These are phyloP conservation scores for Papilio elwesi DNA, from an alignment of 2,888 invertebrate species.

Conservation along the genomic window DNA sequence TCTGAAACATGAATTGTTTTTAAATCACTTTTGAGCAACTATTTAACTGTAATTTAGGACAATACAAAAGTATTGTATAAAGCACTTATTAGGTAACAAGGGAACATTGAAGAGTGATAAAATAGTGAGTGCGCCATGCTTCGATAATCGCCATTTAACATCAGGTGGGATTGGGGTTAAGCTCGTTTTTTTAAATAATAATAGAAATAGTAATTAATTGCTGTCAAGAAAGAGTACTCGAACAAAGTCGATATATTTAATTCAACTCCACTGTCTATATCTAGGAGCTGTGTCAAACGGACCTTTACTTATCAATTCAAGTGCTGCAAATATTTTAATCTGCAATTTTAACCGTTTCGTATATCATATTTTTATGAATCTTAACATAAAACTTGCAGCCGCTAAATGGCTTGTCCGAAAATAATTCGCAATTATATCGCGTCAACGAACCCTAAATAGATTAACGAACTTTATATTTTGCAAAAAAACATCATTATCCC, in stretches of 20 bases:
- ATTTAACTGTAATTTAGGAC: neutral
- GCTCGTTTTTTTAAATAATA: no score
- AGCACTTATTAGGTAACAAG: neutral
- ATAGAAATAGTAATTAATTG: no score
- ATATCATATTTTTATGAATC: neutral
- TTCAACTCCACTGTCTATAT: no score
- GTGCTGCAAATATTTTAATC: no score
- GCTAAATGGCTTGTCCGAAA: slow-evolving; percentile 16
- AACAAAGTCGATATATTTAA: no score
- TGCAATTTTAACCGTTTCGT: neutral
- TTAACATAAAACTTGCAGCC: slow-evolving; percentile 6
- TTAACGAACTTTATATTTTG: slow-evolving; percentile 18
- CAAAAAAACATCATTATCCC: slow-evolving; percentile 9
- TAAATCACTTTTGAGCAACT: slow-evolving; percentile 12
- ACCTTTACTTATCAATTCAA: no score
- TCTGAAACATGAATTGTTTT: no score
- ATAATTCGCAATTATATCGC: slow-evolving; percentile 10
- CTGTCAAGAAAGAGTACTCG: no score
- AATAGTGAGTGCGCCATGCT: no score
- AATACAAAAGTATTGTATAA: neutral
- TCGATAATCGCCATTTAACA: no score
- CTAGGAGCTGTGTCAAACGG: no score
- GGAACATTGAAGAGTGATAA: neutral
- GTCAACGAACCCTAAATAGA: slow-evolving; percentile 24
- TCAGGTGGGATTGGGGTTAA: no score